Conservation (phyloP, 2,797 vertebrate genomes). For the Intellagama lesueurii region DNA sequence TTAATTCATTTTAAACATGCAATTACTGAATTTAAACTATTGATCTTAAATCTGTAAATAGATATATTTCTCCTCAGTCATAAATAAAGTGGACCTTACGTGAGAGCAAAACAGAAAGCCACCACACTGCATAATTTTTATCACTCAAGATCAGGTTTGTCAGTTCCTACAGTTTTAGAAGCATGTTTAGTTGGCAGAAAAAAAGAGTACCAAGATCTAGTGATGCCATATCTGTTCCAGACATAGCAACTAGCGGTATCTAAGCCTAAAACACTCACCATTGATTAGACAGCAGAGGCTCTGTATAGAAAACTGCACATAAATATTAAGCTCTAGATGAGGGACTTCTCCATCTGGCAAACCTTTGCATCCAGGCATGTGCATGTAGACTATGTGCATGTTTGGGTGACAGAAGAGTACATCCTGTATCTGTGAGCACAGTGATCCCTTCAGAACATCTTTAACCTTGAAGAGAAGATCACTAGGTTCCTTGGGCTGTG, state of each 20-base stretch:
- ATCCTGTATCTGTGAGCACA: background rate
- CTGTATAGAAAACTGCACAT: background rate
- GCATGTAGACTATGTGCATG: background rate
- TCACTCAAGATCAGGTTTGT: background rate
- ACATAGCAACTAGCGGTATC: background rate
- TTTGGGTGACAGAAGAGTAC: background rate
- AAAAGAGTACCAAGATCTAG: background rate
- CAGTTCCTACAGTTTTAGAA: background rate
- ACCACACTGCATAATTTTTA: background rate
- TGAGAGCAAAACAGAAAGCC: background rate
- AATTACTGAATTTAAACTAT: background rate
- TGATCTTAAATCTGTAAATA: slow-evolving; percentile 1
- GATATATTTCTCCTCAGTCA: background rate
- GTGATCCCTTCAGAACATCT: too few species aligned
- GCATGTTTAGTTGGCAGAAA: background rate
- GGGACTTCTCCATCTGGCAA: background rate
- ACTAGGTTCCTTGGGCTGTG: background rate
- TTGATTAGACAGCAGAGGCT: background rate
- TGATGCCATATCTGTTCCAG: background rate
- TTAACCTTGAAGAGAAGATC: background rate
- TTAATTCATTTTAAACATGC: background rate
- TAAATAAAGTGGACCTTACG: background rate
- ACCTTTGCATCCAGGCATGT: background rate
- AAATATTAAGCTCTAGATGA: background rate
- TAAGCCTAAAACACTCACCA: background rate